Base-by-base conservation (phyloP, 2,888 invertebrate genomes). In the Diloba caeruleocephala region DNA sequence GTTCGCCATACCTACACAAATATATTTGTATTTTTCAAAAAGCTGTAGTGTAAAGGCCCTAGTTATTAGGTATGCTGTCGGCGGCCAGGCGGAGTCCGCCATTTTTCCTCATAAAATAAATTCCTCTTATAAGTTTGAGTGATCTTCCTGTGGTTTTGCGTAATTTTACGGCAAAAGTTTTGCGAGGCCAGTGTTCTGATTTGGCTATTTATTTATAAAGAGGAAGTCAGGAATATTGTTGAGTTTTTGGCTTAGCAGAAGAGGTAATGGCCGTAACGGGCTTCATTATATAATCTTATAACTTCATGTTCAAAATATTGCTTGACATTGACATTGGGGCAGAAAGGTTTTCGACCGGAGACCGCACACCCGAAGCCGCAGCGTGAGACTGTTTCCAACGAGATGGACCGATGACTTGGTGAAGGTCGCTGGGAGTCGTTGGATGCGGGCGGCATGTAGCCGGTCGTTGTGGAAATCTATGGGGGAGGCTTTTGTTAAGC, bases 41-140 rank as follows among this genome's bases (percentile, higher is more conserved):
- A 34, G 32, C 29, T 34, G 34, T 69, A 53, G 59, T 58, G 13
- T 66, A 34, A 29, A 66, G 60, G 61, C 67, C 8, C 15, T 49
- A 37, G 65, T 72, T 64, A 78, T 81, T 84, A 76, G 48, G 82
- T 84, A 86, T 86, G 82, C 87, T 49, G 67, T 58, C 60, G 66
- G 73, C 56, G 51, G 56, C 55, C 66, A 64, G 60, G 65, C 70
- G 13, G 41, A 55, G 54, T 45, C 59, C 73, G 82, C 84, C 78
- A 89, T 91, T 90, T 90, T 90, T 90, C 89, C 82, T 87, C 85
- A 88, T 90, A 87, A 89, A 90, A 84, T 87, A 90, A 89, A 88
- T 87, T 89, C 85, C 81, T 79, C 78, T 81, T 78, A 78, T 74
- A 85, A 88, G 68, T 88, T 88, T 87, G 89, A 89, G 85, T 87